Conservation (phyloP, 2,113 vertebrate genomes). For the Furnarius figulus region DNA sequence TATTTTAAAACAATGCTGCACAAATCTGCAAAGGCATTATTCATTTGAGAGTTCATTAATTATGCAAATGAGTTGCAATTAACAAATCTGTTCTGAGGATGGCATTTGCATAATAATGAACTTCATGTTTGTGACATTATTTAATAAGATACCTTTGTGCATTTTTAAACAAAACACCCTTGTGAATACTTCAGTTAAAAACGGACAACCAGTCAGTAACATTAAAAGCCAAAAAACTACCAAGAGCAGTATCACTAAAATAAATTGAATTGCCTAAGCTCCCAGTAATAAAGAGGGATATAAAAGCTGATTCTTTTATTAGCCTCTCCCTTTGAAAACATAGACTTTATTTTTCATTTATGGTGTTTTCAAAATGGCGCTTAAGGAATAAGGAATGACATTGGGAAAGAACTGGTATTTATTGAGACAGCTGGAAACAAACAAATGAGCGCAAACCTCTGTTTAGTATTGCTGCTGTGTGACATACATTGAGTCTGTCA, state of each 20-base stretch:
- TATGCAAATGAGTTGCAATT: conserved; percentile 96
- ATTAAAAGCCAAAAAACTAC: conserved; percentile 45
- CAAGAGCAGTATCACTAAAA: conserved; percentile 49
- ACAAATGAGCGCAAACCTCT: neutral
- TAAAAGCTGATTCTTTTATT: conserved; percentile 38
- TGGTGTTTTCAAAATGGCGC: neutral
- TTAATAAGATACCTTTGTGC: conserved; percentile 91
- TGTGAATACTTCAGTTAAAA: conserved; percentile 70
- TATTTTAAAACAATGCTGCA: conserved; percentile 89
- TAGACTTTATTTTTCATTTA: conserved; percentile 51
- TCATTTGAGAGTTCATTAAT: conserved; percentile 96
- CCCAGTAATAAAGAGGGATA: conserved; percentile 52
- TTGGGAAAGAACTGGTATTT: conserved; percentile 9
- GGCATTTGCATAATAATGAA: conserved; percentile 94
- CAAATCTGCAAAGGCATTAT: conserved; percentile 91
- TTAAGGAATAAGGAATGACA: neutral
- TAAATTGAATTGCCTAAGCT: conserved; percentile 49
- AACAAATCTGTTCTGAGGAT: conserved; percentile 92
- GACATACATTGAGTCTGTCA: neutral
- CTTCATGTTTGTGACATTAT: conserved; percentile 88
- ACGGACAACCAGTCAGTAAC: conserved; percentile 59
- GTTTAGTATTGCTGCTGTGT: conserved; percentile 33
- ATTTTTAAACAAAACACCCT: conserved; percentile 79
- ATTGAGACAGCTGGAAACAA: conserved; percentile 44
- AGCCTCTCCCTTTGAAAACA: conserved; percentile 34